A percentile compares a stretch with the other conserved stretches of the same genome.
Conservation (phyloP, 2,797 vertebrate genomes). For the Erethizon dorsatum region DNA sequence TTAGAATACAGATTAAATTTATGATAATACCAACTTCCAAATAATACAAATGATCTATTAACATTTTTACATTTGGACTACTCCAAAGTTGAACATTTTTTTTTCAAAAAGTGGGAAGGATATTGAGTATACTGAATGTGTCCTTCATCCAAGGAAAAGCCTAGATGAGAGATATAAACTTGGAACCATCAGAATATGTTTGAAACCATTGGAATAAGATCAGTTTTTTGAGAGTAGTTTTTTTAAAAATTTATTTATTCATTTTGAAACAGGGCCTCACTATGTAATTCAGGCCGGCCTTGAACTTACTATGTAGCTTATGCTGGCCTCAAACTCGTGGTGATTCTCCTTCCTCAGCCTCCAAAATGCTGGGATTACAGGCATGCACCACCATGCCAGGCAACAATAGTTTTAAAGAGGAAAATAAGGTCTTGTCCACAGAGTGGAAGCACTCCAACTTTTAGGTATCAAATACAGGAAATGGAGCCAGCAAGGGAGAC, state of each 20-base stretch:
- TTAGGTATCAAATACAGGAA: slow-evolving; percentile 13
- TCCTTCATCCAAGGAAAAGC: not conserved
- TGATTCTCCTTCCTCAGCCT: not conserved
- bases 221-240: not conserved
- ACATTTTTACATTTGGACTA: slow-evolving; percentile 59
- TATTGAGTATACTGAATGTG: not conserved
- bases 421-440: not conserved
- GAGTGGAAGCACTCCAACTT: not conserved
- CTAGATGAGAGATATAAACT: not conserved
- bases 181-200: not conserved
- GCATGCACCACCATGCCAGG: not conserved
- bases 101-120: slow-evolving; percentile 19
- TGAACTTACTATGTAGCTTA: not conserved
- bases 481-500: not conserved
- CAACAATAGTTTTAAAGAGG: not conserved
- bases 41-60: not conserved
- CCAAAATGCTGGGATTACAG: not conserved
- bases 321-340: not conserved
- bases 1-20: not conserved
- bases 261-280: not conserved
- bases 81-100: not conserved
- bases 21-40: slow-evolving; percentile 20
- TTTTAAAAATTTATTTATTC: not conserved
- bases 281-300: not conserved
- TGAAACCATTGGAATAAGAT: not conserved